A percentile compares a stretch with the other conserved stretches of the same genome.
These are phyloP conservation scores for Gari tellinella DNA, from an alignment of 2,888 invertebrate genomes.

Conservation along the genomic window DNA sequence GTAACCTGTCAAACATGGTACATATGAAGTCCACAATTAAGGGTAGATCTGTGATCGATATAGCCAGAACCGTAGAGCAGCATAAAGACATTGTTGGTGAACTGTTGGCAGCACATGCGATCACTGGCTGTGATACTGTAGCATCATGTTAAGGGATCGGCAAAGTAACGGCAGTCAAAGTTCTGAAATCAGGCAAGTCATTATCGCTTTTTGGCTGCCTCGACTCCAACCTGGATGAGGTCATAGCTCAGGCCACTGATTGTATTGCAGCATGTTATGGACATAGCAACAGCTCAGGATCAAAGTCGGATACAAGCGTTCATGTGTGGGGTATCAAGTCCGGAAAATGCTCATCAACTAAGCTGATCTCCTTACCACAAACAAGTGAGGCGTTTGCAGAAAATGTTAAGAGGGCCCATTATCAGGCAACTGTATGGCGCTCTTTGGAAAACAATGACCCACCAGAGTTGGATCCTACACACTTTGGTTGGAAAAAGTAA, in stretches of 20 bases:
- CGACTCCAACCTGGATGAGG: not conserved
- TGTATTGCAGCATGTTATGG: slow-evolving; percentile 1
- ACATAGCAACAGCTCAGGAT: not conserved
- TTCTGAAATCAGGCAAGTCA: not conserved
- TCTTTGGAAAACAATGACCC: too few relatives aligned
- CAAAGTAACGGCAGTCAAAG: not conserved
- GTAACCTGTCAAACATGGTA: not conserved
- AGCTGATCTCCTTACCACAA: too few relatives aligned
- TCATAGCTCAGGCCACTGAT: not conserved
- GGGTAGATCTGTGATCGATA: not conserved
- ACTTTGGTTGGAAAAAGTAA: too few relatives aligned
- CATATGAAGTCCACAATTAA: not conserved
- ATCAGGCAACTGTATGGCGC: too few relatives aligned
- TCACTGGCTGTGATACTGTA: not conserved
- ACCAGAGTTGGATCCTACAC: too few relatives aligned
- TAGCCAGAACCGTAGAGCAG: not conserved
- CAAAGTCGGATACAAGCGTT: not conserved
- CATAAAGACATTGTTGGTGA: not conserved
- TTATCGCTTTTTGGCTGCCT: not conserved
- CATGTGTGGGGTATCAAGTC: not conserved
- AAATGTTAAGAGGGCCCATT: too few relatives aligned
- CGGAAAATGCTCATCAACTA: not conserved
- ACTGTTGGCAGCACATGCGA: not conserved
- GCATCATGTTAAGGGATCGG: not conserved
- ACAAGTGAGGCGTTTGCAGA: too few relatives aligned